Percentiles rank a stretch among this genome's conserved stretches.
phyloP scores from a whole-genome alignment of 2,888 invertebrate genomes.

The Cordilura impudica region DNA sequence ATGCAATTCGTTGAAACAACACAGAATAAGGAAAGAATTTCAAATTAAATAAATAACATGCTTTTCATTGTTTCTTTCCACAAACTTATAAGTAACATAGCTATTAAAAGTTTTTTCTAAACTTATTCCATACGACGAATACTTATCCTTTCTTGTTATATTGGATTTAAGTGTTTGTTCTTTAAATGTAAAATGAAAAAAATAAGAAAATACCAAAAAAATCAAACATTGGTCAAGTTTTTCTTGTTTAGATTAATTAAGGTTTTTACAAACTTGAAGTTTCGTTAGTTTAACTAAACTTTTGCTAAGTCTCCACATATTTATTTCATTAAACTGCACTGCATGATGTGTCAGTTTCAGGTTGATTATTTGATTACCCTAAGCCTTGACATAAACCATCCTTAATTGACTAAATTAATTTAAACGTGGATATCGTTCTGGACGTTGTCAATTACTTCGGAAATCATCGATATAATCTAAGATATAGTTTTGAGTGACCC shows the following conservation, averaged over 20 bases:
- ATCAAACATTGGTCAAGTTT: slow-evolving; percentile 23
- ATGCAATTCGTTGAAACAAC: slow-evolving; percentile 58
- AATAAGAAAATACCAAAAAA: neutral
- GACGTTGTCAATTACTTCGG: too few species aligned
- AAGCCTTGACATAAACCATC: too few species aligned
- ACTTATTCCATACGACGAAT: slow-evolving; percentile 7
- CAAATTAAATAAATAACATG: slow-evolving; percentile 47
- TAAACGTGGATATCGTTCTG: too few species aligned
- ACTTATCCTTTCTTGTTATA: slow-evolving; percentile 39
- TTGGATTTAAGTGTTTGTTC: slow-evolving; percentile 10
- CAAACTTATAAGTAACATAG: slow-evolving; percentile 24
- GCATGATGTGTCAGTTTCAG: too few species aligned
- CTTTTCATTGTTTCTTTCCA: slow-evolving; percentile 8
- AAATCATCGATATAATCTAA: too few species aligned
- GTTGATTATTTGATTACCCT: too few species aligned
- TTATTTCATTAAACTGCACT: too few species aligned
- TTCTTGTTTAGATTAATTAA: neutral
- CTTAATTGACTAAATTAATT: too few species aligned
- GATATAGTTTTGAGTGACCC: too few species aligned
- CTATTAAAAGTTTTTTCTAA: slow-evolving; percentile 43
- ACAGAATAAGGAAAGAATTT: slow-evolving; percentile 14
- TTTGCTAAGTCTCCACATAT: too few species aligned
- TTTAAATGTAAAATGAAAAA: slow-evolving; percentile 18
- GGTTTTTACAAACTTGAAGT: neutral
- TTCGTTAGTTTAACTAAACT: neutral